These are phyloP conservation scores for Danionella dracula DNA, from an alignment of 2,797 vertebrate genomes.

Conservation along the genomic window DNA sequence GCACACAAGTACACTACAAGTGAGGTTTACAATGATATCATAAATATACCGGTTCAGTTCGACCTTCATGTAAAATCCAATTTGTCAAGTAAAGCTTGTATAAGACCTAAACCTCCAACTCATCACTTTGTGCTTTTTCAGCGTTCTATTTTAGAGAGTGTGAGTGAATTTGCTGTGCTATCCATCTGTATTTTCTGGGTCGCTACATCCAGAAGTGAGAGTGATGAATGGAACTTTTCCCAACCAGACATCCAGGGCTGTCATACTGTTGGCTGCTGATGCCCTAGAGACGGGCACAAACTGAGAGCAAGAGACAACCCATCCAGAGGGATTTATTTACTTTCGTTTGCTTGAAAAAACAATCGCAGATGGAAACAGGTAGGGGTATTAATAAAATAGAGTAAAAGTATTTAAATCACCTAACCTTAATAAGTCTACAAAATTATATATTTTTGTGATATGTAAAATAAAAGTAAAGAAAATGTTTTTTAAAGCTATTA, in stretches of 20 bases:
- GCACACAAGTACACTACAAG: neutral
- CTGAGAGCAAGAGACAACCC: neutral
- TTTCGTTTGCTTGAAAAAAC: too few relatives aligned
- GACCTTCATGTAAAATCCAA: neutral
- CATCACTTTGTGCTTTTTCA: conserved; percentile 28
- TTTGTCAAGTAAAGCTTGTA: conserved; percentile 14
- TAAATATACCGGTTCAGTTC: too few relatives aligned
- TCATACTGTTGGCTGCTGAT: neutral
- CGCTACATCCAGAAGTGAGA: neutral
- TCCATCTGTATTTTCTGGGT: conserved; percentile 18
- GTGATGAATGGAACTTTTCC: neutral
- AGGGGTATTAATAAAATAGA: too few relatives aligned
- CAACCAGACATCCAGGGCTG: neutral
- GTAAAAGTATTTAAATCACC: too few relatives aligned
- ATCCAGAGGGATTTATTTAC: conserved; percentile 1
- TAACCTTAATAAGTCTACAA: too few relatives aligned
- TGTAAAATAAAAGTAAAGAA: too few relatives aligned
- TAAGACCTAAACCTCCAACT: conserved; percentile 23
- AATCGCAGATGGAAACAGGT: too few relatives aligned
- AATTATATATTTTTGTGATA: too few relatives aligned
- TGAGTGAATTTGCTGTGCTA: conserved; percentile 10
- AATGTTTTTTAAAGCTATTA: too few relatives aligned
- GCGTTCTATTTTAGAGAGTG: conserved; percentile 2
- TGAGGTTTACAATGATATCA: neutral
- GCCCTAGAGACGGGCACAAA: neutral